phyloP scores from a whole-genome alignment of 2,113 vertebrate genomes.

The Jacana jacana region DNA sequence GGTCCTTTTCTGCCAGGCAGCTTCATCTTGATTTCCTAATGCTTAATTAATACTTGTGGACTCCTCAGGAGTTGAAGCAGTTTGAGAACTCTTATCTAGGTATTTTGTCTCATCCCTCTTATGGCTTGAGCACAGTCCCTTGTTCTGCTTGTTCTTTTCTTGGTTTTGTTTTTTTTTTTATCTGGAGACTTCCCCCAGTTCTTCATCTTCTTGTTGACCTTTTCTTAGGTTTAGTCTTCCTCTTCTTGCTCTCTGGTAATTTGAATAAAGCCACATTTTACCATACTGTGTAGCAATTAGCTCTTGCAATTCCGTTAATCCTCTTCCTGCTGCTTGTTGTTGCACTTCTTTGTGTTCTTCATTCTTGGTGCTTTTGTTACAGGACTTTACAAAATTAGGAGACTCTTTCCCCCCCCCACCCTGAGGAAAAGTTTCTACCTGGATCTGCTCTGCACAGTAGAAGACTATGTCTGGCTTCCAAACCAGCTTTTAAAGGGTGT shows the following conservation, averaged over 20 bases:
- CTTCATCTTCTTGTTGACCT: not conserved
- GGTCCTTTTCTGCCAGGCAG: too few relatives aligned
- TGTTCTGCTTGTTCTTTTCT: not conserved
- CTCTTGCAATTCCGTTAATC: not conserved
- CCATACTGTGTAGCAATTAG: not conserved
- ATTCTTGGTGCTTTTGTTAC: not conserved
- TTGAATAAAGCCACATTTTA: not conserved
- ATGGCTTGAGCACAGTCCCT: not conserved
- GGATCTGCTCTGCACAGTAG: not conserved
- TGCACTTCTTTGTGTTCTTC: accelerated
- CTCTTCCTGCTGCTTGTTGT: not conserved
- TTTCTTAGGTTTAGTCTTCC: not conserved
- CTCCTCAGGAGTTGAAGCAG: not conserved
- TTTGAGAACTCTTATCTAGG: not conserved
- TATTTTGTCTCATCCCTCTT: not conserved
- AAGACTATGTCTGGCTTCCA: not conserved
- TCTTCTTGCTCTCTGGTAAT: not conserved
- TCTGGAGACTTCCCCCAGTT: not conserved
- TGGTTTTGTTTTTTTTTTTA: not conserved
- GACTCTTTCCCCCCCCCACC: not conserved
- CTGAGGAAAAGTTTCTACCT: not conserved
- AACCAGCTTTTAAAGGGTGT: not conserved
- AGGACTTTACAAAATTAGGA: not conserved
- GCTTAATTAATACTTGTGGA: not conserved
- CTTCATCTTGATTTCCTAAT: not conserved